Evolutionary conservation across 2,888 invertebrate genomes (phyloP).

Genomic region (Elegia similella): DNA sequence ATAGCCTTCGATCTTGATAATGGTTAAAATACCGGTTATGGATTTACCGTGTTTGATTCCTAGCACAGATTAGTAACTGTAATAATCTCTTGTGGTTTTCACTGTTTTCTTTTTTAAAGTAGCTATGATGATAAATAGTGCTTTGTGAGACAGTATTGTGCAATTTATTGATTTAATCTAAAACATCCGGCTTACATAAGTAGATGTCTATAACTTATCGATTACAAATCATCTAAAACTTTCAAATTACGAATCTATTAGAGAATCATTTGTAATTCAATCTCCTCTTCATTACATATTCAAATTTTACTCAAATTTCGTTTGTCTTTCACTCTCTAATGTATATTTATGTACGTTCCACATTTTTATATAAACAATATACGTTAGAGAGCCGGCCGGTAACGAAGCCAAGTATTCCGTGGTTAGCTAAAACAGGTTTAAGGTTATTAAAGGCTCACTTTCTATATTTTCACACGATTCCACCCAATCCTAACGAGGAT

Average conservation of each 20-base stretch:
- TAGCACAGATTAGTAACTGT: neutral
- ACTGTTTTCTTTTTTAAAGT: neutral
- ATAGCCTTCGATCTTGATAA: neutral
- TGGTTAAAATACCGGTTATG: neutral
- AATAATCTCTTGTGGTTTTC: neutral
- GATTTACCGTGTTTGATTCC: neutral
- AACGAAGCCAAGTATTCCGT: slow-evolving; percentile 37
- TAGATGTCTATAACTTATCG: neutral
- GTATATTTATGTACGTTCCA: slow-evolving; percentile 54
- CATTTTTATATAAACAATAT: slow-evolving; percentile 51
- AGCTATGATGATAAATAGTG: neutral
- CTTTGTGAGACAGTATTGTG: neutral
- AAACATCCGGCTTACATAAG: slow-evolving; percentile 25
- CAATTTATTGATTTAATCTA: neutral
- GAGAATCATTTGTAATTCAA: neutral
- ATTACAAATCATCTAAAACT: neutral
- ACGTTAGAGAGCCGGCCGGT: slow-evolving; percentile 40
- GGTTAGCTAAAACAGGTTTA: slow-evolving; percentile 53
- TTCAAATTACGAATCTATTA: neutral
- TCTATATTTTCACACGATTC: slow-evolving; percentile 60
- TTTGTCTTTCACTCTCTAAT: slow-evolving; percentile 45
- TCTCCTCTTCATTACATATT: neutral
- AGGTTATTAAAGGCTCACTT: slow-evolving; percentile 52
- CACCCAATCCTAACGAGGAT: slow-evolving; percentile 36
- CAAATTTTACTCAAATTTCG: slow-evolving; percentile 5